Percentiles rank a stretch among this genome's conserved stretches.
Conservation (phyloP, 1,140 invertebrate species). For the Samia ricini region DNA sequence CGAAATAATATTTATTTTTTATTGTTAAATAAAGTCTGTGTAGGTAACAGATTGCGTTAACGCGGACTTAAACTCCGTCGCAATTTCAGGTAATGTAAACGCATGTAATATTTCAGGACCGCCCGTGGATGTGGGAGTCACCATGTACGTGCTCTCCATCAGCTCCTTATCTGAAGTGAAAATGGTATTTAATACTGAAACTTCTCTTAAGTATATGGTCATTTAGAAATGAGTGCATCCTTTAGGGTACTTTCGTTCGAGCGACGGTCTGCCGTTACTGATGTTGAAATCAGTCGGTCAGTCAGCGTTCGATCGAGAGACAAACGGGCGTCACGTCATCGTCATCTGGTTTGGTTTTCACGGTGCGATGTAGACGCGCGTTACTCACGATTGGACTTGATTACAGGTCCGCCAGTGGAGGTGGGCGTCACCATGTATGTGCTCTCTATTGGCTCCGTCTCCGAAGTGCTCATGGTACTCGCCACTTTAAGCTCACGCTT, state of each 20-base stretch:
- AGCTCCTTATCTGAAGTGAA: slow-evolving; percentile 98
- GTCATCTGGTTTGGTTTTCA: slow-evolving; percentile 72
- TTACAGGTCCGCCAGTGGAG: slow-evolving; percentile 95
- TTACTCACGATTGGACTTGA: slow-evolving; percentile 78
- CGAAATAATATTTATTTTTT: too few species aligned
- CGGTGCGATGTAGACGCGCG: slow-evolving; percentile 37
- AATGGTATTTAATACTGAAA: slow-evolving; percentile 86
- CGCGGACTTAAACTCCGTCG: neutral
- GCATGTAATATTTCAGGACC: slow-evolving; percentile 86
- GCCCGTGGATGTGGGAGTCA: slow-evolving; percentile 96
- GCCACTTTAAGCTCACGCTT: slow-evolving; percentile 63
- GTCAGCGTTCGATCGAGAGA: slow-evolving; percentile 47
- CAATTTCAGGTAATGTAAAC: slow-evolving; percentile 28
- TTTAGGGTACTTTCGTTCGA: slow-evolving; percentile 53
- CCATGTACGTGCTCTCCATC: slow-evolving; percentile 98
- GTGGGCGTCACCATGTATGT: slow-evolving; percentile 99
- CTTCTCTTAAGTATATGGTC: slow-evolving; percentile 53
- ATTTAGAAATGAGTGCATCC: slow-evolving; percentile 19
- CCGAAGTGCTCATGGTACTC: slow-evolving; percentile 98
- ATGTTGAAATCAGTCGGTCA: slow-evolving; percentile 6
- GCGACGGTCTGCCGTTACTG: slow-evolving; percentile 17
- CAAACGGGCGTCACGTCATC: slow-evolving; percentile 48
- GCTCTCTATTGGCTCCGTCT: slow-evolving; percentile 98
- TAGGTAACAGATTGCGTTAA: neutral
- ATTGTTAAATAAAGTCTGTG: too few species aligned